phyloP scores from a whole-genome alignment of 2,113 vertebrate species.

The Camelus bactrianus region DNA sequence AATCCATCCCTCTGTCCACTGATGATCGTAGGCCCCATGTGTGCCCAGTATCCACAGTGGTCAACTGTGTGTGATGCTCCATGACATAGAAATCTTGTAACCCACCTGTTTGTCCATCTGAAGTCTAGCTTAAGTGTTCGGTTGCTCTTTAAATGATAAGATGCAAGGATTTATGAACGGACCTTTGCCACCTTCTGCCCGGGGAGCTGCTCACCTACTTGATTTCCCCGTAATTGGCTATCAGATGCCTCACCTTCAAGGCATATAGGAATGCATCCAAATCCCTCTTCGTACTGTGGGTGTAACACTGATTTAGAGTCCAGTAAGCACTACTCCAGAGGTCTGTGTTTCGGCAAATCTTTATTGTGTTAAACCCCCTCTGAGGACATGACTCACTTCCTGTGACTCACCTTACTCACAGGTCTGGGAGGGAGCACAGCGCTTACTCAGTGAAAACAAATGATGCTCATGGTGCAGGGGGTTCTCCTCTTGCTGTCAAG shows the following conservation, averaged over 20 bases:
- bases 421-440: background rate
- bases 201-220: background rate
- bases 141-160: conserved; percentile 43
- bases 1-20: background rate
- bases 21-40: rapidly evolving
- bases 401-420: background rate
- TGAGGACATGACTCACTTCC: background rate
- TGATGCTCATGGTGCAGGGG: rapidly evolving
- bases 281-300: background rate
- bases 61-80: background rate
- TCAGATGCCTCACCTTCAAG: background rate
- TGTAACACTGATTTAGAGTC: background rate
- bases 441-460: background rate
- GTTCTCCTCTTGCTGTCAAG: background rate
- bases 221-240: background rate
- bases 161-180: background rate
- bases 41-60: background rate
- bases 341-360: background rate
- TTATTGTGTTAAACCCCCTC: background rate
- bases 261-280: background rate
- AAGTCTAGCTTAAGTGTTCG: background rate
- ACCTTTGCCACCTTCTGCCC: background rate
- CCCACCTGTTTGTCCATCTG: background rate
- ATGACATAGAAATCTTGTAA: background rate
- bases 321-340: background rate